These are phyloP conservation scores for Cygnus buccinator DNA, from an alignment of 2,113 vertebrate species.

Conservation along the genomic window DNA sequence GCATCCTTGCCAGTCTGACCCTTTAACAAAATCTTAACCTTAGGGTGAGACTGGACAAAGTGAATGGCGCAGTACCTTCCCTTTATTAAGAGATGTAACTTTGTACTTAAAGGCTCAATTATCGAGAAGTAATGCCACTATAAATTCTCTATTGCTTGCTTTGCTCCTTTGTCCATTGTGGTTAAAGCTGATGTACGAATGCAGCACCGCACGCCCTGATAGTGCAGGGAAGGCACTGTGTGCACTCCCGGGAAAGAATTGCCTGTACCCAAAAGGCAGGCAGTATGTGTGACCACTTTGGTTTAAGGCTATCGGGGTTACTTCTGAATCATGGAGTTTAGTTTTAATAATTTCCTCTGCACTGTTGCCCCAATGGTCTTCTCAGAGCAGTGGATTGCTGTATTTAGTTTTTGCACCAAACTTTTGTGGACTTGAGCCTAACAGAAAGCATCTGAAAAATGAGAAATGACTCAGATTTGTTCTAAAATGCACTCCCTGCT, in stretches of 20 bases:
- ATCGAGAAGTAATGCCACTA: too few relatives aligned
- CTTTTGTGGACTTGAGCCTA: neutral
- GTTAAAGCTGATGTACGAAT: neutral
- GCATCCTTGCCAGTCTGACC: too few relatives aligned
- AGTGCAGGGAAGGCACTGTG: neutral
- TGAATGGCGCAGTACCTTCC: neutral
- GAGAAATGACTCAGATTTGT: neutral
- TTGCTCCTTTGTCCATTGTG: neutral
- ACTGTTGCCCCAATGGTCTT: neutral
- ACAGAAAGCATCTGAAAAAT: neutral
- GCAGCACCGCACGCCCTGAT: too few relatives aligned
- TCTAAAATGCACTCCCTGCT: fast-evolving
- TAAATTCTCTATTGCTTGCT: neutral
- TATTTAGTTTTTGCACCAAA: neutral
- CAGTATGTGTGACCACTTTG: neutral
- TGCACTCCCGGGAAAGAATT: neutral
- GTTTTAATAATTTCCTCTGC: neutral
- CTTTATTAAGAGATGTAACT: neutral
- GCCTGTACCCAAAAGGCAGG: neutral
- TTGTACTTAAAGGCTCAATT: neutral
- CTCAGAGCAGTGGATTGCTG: neutral
- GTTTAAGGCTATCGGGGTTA: neutral
- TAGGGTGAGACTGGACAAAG: neutral
- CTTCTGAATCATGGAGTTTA: neutral
- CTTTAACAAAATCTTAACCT: neutral